A percentile compares a stretch with the other conserved stretches of the same genome.
These are phyloP conservation scores for Garra rufa DNA, from an alignment of 2,113 vertebrate species.

Conservation along the genomic window DNA sequence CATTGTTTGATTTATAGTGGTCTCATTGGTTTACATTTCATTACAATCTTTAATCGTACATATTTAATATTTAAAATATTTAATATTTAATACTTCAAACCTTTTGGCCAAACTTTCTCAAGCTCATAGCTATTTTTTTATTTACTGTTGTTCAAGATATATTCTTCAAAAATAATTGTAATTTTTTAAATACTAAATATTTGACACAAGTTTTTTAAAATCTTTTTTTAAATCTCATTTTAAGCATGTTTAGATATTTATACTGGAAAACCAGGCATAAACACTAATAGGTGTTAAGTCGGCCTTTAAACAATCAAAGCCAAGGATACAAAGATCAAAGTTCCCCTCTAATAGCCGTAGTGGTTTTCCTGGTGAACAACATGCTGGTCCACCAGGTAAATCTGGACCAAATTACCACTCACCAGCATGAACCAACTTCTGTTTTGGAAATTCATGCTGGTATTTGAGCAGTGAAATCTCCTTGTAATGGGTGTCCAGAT, in stretches of 20 bases:
- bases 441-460: neutral
- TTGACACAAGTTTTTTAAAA: too few species aligned
- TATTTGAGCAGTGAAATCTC: neutral
- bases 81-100: neutral
- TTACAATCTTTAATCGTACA: too few species aligned
- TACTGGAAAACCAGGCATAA: neutral
- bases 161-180: too few species aligned
- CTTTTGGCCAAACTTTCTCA: neutral
- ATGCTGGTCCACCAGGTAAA: neutral
- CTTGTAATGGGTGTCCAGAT: neutral
- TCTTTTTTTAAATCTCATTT: too few species aligned
- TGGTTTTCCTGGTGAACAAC: neutral
- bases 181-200: too few species aligned
- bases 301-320: neutral
- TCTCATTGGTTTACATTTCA: too few species aligned
- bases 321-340: neutral
- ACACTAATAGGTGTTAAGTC: neutral
- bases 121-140: too few species aligned
- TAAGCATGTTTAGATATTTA: neutral
- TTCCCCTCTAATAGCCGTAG: neutral
- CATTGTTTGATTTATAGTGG: too few species aligned
- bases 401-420: neutral
- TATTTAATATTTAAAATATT: neutral
- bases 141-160: neutral
- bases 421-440: neutral